Evolutionary conservation across 2,797 vertebrate genomes (phyloP).

Genomic region (Etheostoma nigrum): DNA sequence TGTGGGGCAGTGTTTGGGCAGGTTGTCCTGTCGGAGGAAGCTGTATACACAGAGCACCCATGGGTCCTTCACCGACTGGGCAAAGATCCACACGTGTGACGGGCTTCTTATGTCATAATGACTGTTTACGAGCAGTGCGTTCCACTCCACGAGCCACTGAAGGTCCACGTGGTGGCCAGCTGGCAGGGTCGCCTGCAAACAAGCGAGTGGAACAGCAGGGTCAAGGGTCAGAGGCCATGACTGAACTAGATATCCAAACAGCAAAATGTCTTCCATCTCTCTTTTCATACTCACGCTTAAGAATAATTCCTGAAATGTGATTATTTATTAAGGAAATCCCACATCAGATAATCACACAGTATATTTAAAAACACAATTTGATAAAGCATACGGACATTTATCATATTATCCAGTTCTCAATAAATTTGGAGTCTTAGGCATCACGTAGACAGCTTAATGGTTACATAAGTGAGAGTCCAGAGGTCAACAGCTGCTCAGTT

Average conservation of each 20-base stretch:
- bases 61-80: slow-evolving; percentile 97
- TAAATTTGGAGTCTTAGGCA: slow-evolving; percentile 14
- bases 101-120: slow-evolving; percentile 97
- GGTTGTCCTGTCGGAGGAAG: slow-evolving; percentile 94
- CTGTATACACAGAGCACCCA: slow-evolving; percentile 98
- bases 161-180: slow-evolving; percentile 93
- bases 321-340: not conserved
- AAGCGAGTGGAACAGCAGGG: slow-evolving; percentile 1
- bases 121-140: slow-evolving; percentile 92
- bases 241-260: slow-evolving; percentile 7
- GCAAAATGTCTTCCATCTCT: not conserved
- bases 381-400: slow-evolving; percentile 3
- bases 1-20: slow-evolving; percentile 94
- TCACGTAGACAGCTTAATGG: slow-evolving; percentile 16
- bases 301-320: not conserved
- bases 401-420: slow-evolving; percentile 8
- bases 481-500: slow-evolving; percentile 36
- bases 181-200: slow-evolving; percentile 86
- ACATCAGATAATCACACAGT: not conserved
- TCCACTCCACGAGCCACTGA: slow-evolving; percentile 98
- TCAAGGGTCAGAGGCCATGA: slow-evolving; percentile 43
- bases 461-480: slow-evolving; percentile 39
- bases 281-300: not conserved
- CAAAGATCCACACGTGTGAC: slow-evolving; percentile 98
- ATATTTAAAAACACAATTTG: slow-evolving; percentile 16